Percentiles rank a stretch among this genome's conserved stretches.
Evolutionary conservation across 2,113 vertebrate species (phyloP).

Genomic region (Semnornis frantzii): DNA sequence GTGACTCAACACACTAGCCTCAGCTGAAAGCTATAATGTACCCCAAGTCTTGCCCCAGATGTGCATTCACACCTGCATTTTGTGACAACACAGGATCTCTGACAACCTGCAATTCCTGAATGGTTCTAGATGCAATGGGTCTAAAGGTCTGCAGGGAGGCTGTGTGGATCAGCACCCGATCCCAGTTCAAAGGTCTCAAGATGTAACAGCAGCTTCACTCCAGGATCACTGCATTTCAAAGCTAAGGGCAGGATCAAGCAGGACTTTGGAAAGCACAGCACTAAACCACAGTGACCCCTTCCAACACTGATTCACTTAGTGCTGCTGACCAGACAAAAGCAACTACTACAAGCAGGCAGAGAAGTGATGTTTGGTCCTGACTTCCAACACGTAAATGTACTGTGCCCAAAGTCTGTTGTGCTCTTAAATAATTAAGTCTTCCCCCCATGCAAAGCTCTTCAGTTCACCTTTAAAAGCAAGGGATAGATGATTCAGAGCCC

Average conservation of each 20-base stretch:
- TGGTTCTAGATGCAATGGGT: background rate
- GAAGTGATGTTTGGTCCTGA: background rate
- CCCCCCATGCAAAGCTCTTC: background rate
- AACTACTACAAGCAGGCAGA: background rate
- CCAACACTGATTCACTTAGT: background rate
- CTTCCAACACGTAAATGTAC: background rate
- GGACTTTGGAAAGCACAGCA: background rate
- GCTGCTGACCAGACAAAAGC: background rate
- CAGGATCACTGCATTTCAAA: background rate
- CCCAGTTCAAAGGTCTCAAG: background rate
- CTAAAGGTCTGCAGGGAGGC: background rate
- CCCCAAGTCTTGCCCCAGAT: background rate
- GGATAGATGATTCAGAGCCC: conserved; percentile 27
- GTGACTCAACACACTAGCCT: background rate
- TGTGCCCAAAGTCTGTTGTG: background rate
- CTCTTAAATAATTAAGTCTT: conserved; percentile 18
- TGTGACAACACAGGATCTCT: background rate
- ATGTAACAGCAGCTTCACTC: background rate
- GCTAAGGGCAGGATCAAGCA: background rate
- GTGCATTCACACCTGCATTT: background rate
- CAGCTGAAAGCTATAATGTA: background rate
- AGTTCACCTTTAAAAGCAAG: conserved; percentile 31
- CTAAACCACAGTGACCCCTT: background rate
- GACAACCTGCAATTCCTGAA: background rate
- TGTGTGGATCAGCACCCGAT: background rate